These are phyloP conservation scores for Hemicrepidius hirtus DNA, from an alignment of 2,888 invertebrate species.

Conservation along the genomic window DNA sequence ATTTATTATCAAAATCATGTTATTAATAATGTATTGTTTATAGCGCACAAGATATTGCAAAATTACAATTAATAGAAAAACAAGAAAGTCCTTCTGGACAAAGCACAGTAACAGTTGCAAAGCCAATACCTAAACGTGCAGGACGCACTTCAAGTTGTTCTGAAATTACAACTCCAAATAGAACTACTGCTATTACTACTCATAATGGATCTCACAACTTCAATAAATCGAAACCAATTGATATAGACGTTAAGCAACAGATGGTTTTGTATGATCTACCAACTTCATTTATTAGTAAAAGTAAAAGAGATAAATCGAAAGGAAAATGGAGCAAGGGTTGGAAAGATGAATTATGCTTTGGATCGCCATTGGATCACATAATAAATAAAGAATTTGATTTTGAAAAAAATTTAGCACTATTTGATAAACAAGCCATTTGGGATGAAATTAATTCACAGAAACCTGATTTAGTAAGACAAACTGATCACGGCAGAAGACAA, in stretches of 20 bases:
- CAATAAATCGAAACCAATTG: slow-evolving; percentile 70
- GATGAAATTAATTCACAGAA: slow-evolving; percentile 80
- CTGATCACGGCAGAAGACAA: slow-evolving; percentile 67
- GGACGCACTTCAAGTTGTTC: slow-evolving; percentile 71
- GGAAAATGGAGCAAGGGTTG: slow-evolving; percentile 72
- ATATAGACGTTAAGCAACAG: slow-evolving; percentile 64
- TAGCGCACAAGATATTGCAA: slow-evolving; percentile 84
- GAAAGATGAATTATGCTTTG: slow-evolving; percentile 87
- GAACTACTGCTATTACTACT: slow-evolving; percentile 69
- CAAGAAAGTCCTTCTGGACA: slow-evolving; percentile 71
- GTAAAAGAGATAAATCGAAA: slow-evolving; percentile 73
- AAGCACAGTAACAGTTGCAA: slow-evolving; percentile 74
- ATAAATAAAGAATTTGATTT: slow-evolving; percentile 91
- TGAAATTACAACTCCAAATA: slow-evolving; percentile 69
- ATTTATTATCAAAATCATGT: too few species aligned
- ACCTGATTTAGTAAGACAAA: slow-evolving; percentile 77
- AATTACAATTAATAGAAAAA: slow-evolving; percentile 84
- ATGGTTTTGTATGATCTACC: slow-evolving; percentile 20
- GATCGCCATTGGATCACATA: slow-evolving; percentile 80
- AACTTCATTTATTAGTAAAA: slow-evolving; percentile 44
- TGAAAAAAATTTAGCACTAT: slow-evolving; percentile 93
- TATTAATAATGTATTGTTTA: too few species aligned
- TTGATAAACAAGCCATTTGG: slow-evolving; percentile 90
- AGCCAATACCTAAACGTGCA: slow-evolving; percentile 74
- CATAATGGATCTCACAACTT: slow-evolving; percentile 64